A percentile compares a stretch with the other conserved stretches of the same genome.
Evolutionary conservation across 2,888 invertebrate genomes (phyloP).

Genomic region (Apeira syringaria): DNA sequence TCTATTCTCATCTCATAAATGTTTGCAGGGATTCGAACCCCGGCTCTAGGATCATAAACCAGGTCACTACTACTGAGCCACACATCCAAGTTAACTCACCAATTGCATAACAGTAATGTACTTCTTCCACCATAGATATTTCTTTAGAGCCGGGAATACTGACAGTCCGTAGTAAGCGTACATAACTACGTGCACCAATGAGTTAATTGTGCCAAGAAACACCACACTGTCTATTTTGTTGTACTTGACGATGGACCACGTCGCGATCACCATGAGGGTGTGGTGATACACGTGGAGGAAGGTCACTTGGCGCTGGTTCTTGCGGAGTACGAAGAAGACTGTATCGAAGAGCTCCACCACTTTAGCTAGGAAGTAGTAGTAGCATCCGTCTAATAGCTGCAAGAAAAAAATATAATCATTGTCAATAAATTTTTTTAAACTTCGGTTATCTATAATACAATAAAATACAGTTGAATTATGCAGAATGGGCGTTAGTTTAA

Average conservation of each 20-base stretch:
- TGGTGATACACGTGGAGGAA: conserved; percentile 96
- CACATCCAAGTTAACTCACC: too few relatives aligned
- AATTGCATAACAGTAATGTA: conserved; percentile 91
- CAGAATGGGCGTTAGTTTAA: too few relatives aligned
- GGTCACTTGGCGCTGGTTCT: conserved; percentile 88
- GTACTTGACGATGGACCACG: conserved; percentile 89
- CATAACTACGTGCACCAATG: conserved; percentile 90
- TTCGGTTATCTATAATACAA: too few relatives aligned
- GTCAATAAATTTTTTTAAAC: too few relatives aligned
- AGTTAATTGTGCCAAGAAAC: conserved; percentile 87
- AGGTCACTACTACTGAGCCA: too few relatives aligned
- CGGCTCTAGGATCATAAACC: too few relatives aligned
- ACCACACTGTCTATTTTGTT: conserved; percentile 87
- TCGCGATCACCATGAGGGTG: conserved; percentile 86
- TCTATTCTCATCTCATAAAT: too few relatives aligned
- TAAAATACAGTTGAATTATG: too few relatives aligned
- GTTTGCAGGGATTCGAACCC: too few relatives aligned
- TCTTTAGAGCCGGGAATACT: conserved; percentile 86
- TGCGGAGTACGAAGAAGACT: conserved; percentile 93
- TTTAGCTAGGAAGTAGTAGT: conserved; percentile 89
- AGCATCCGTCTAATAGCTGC: conserved; percentile 40
- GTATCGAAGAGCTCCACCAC: conserved; percentile 89
- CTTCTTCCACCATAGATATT: conserved; percentile 92
- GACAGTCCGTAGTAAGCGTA: conserved; percentile 90
- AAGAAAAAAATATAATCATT: too few relatives aligned